Percentiles rank a stretch among this genome's conserved stretches.
These are phyloP conservation scores for Heteractis magnifica DNA, from an alignment of 92 coral and sea anemone genomes.

Conservation along the genomic window DNA sequence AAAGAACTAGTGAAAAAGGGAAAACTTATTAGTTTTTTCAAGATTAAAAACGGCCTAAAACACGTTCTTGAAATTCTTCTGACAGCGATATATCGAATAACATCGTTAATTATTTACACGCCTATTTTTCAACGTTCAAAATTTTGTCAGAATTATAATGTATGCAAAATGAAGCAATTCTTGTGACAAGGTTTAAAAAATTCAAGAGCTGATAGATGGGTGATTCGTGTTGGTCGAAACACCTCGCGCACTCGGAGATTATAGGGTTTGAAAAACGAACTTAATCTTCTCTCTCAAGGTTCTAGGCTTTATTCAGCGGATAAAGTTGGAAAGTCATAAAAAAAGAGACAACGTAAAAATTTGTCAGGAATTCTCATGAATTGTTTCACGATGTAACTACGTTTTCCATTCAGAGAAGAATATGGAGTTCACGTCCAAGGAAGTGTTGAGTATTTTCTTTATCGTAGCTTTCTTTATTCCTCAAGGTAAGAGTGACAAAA, in stretches of 20 bases:
- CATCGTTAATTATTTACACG: background rate
- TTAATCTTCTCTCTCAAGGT: no score
- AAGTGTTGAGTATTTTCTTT: background rate
- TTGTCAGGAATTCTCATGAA: background rate
- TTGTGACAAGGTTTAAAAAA: background rate
- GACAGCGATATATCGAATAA: background rate
- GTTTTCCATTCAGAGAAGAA: background rate
- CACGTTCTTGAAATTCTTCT: background rate
- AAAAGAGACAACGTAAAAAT: background rate
- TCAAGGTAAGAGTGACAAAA: background rate
- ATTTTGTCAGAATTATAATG: background rate
- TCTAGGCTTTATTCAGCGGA: no score
- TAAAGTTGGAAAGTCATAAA: no score
- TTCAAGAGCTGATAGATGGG: background rate
- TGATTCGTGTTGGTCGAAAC: background rate
- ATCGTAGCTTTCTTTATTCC: background rate
- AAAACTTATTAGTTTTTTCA: background rate
- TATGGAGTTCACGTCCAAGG: background rate
- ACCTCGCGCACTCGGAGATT: background rate
- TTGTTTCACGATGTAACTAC: background rate
- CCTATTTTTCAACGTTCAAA: background rate
- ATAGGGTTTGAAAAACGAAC: no score
- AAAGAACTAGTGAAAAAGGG: no score
- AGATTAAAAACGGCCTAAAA: no score
- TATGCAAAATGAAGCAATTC: background rate